Conservation (phyloP, 2,797 vertebrate species). For the Silurus aristotelis region DNA sequence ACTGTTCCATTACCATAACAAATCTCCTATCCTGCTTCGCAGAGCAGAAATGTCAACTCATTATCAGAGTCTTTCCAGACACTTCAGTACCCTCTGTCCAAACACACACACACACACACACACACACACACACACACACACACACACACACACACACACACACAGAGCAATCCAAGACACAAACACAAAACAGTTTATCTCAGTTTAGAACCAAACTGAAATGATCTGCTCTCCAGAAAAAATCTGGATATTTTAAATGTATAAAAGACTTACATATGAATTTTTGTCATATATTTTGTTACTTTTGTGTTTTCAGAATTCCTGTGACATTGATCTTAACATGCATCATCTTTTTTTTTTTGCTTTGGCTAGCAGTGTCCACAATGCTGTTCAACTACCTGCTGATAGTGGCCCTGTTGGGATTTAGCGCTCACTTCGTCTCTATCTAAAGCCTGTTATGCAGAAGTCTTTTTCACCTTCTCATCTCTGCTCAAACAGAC, state of each 20-base stretch:
- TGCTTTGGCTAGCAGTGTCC: not conserved
- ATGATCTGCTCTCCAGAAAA: not conserved
- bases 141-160: not conserved
- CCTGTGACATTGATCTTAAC: not conserved
- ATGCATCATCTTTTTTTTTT: not conserved
- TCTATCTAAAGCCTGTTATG: not conserved
- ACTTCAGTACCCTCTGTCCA: constrained; percentile 1
- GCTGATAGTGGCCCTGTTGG: not conserved
- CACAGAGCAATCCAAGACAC: not conserved
- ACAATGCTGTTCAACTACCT: not conserved
- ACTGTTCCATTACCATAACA: constrained; percentile 56
- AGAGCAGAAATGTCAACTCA: constrained; percentile 58
- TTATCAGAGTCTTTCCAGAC: constrained; percentile 50
- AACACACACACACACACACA: constrained; percentile 3
- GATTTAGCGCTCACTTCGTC: not conserved
- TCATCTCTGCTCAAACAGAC: not conserved
- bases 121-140: constrained; percentile 8
- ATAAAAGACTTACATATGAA: too few species aligned
- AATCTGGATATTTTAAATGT: too few species aligned
- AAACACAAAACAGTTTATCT: not conserved
- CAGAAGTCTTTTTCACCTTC: not conserved
- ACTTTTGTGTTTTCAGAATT: too few species aligned
- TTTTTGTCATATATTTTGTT: too few species aligned
- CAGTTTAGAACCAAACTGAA: not conserved
- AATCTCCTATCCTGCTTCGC: constrained; percentile 43